phyloP scores from a whole-genome alignment of 2,888 invertebrate species.

The Agrotis clavis region DNA sequence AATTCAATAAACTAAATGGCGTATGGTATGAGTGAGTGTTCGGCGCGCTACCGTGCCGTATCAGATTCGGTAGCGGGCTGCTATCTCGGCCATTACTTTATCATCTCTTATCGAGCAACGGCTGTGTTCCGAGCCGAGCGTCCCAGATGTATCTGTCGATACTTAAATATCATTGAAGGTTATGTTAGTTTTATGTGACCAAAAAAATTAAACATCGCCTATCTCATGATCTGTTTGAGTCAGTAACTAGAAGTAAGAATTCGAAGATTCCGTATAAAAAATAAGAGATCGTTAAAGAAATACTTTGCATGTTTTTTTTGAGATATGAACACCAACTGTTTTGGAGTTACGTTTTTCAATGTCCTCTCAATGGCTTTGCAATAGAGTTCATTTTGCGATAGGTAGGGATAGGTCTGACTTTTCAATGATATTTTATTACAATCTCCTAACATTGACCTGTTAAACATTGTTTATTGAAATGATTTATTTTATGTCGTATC shows the following conservation, averaged over 20 bases:
- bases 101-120: constrained; percentile 83
- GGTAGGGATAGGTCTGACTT: constrained; percentile 13
- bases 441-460: constrained; percentile 63
- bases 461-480: constrained; percentile 58
- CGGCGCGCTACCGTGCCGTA: constrained; percentile 81
- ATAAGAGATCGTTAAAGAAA: constrained; percentile 80
- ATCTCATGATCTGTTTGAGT: constrained; percentile 81
- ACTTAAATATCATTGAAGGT: constrained; percentile 83
- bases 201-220: constrained; percentile 80
- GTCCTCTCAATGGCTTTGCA: constrained; percentile 19
- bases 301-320: constrained; percentile 78
- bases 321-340: constrained; percentile 71
- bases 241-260: constrained; percentile 84
- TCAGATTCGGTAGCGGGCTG: constrained; percentile 86
- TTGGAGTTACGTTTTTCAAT: constrained; percentile 41
- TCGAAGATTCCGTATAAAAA: constrained; percentile 79
- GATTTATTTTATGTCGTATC: constrained; percentile 57
- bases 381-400: constrained; percentile 58
- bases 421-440: constrained; percentile 64
- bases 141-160: constrained; percentile 85
- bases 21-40: constrained; percentile 77
- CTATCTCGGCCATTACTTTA: constrained; percentile 86
- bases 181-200: constrained; percentile 82
- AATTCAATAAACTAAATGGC: constrained; percentile 83
- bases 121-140: constrained; percentile 70